A percentile compares a stretch with the other conserved stretches of the same genome.
These are phyloP conservation scores for Synergus itoensis DNA, from an alignment of 2,888 invertebrate genomes.

Conservation along the genomic window DNA sequence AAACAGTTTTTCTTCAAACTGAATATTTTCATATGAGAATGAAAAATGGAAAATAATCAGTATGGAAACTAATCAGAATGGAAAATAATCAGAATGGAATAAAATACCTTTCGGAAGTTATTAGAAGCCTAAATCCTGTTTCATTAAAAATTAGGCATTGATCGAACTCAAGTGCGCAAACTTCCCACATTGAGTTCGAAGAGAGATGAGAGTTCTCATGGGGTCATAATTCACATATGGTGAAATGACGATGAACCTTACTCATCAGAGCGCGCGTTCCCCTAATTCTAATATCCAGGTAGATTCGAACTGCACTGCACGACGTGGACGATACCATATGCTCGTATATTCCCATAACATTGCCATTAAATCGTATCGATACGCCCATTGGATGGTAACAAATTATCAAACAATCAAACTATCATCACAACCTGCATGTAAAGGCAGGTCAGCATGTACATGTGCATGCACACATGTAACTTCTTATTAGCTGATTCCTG, in stretches of 20 bases:
- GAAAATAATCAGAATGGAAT: background rate
- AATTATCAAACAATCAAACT: conserved; percentile 44
- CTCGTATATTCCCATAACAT: conserved; percentile 45
- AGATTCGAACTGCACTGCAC: conserved; percentile 42
- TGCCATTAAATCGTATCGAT: conserved; percentile 48
- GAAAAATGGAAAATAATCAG: too few relatives aligned
- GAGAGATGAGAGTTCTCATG: conserved; percentile 37
- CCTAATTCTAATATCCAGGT: conserved; percentile 20
- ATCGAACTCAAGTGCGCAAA: conserved; percentile 40
- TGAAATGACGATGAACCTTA: conserved; percentile 41
- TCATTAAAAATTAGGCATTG: conserved; percentile 27
- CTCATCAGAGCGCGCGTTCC: conserved; percentile 32
- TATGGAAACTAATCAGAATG: too few relatives aligned
- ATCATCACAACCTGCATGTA: conserved; percentile 40
- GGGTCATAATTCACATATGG: conserved; percentile 42
- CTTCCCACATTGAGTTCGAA: conserved; percentile 35
- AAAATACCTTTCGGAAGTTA: background rate
- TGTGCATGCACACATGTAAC: background rate
- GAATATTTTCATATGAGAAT: too few relatives aligned
- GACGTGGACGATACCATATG: conserved; percentile 50
- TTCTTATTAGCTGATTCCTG: conserved; percentile 11
- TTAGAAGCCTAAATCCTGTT: conserved; percentile 28
- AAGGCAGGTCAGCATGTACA: conserved; percentile 9
- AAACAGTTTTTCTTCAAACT: background rate
- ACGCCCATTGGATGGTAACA: conserved; percentile 42